Conservation (phyloP, 2,113 vertebrate species). For the Anseranas semipalmata region DNA sequence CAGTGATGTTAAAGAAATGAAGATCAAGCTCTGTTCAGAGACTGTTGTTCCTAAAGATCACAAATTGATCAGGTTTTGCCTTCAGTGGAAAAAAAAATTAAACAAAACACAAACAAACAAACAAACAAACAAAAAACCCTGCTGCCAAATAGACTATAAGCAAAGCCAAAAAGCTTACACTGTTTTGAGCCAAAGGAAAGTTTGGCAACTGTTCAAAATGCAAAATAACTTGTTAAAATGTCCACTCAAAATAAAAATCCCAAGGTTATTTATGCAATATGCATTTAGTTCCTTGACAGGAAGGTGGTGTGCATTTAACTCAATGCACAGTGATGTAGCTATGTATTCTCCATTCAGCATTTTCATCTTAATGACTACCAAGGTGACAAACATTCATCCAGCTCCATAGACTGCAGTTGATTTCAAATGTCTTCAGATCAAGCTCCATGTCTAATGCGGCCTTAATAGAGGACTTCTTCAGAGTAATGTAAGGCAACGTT, state of each 20-base stretch:
- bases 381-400: neutral
- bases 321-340: neutral
- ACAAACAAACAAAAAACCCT: neutral
- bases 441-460: neutral
- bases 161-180: neutral
- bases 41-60: neutral
- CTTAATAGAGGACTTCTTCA: neutral
- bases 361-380: neutral
- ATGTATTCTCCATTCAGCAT: neutral
- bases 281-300: neutral
- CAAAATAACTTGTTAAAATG: constrained; percentile 1
- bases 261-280: neutral
- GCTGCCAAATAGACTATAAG: neutral
- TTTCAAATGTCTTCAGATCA: neutral
- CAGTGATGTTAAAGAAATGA: neutral
- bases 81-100: neutral
- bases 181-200: neutral
- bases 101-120: neutral
- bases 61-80: neutral
- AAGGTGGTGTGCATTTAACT: neutral
- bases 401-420: neutral
- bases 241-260: neutral
- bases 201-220: neutral
- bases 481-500: neutral
- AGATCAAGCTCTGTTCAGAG: neutral